Conservation (phyloP, 1,140 invertebrate genomes). For the Cydia fagiglandana region DNA sequence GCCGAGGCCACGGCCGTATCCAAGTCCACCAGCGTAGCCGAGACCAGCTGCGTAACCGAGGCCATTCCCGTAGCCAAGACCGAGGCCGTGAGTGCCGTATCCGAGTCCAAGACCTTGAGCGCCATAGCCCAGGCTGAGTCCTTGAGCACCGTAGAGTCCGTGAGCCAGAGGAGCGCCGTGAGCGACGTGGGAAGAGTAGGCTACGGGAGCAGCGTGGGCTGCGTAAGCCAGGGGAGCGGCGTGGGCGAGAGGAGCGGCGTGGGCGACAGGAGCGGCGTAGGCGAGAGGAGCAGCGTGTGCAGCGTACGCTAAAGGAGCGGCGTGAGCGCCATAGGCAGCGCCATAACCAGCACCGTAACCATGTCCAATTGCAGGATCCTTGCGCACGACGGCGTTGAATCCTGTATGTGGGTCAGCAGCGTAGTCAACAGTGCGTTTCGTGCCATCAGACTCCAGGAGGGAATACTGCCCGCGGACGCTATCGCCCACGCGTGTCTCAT, state of each 20-base stretch:
- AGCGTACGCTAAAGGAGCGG: constrained; percentile 37
- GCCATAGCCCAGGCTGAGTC: neutral
- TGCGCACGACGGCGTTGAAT: constrained; percentile 77
- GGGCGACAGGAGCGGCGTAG: constrained; percentile 37
- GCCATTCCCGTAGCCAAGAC: neutral
- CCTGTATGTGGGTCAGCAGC: constrained; percentile 72
- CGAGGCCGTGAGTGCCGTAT: constrained; percentile 20
- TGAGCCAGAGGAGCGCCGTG: constrained; percentile 21
- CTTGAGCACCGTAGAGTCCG: constrained; percentile 7
- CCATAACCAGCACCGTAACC: constrained; percentile 42
- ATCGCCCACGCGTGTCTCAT: constrained; percentile 79
- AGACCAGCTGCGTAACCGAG: constrained; percentile 12
- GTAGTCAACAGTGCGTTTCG: constrained; percentile 74
- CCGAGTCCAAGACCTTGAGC: neutral
- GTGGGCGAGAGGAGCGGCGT: constrained; percentile 38
- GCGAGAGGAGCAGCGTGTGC: constrained; percentile 32
- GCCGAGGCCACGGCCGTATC: constrained; percentile 23
- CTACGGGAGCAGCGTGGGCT: neutral
- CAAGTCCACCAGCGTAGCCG: constrained; percentile 13
- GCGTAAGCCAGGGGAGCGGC: constrained; percentile 37
- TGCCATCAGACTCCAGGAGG: constrained; percentile 72
- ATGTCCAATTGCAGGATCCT: constrained; percentile 54
- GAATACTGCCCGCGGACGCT: constrained; percentile 79
- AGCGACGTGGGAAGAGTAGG: constrained; percentile 15
- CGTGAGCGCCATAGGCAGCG: constrained; percentile 61